phyloP scores from a whole-genome alignment of 2,797 vertebrate genomes.

The Leptatherina wallacei region DNA sequence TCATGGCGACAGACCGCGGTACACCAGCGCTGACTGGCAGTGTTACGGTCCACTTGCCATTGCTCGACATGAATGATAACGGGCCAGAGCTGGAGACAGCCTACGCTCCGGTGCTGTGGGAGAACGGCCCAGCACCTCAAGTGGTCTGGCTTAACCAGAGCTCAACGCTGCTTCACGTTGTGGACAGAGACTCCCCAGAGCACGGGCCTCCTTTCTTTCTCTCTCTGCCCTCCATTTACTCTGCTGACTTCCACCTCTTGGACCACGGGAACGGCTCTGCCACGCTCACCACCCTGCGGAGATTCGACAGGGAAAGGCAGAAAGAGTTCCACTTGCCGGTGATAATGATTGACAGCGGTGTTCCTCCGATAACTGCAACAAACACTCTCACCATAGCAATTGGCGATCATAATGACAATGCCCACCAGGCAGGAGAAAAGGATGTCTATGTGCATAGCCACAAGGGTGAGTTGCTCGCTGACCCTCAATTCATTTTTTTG shows the following conservation, averaged over 20 bases:
- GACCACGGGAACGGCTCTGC: conserved; percentile 89
- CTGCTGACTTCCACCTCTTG: conserved; percentile 87
- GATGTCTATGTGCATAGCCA: conserved; percentile 84
- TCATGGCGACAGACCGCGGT: conserved; percentile 88
- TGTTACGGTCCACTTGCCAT: conserved; percentile 81
- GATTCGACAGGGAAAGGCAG: conserved; percentile 88
- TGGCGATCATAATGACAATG: conserved; percentile 89
- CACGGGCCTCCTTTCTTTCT: conserved; percentile 88
- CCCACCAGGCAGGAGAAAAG: conserved; percentile 87
- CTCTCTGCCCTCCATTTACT: conserved; percentile 78
- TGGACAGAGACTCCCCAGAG: conserved; percentile 85
- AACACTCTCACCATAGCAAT: conserved; percentile 86
- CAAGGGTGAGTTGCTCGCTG: conserved; percentile 78
- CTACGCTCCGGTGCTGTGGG: conserved; percentile 89
- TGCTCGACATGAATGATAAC: conserved; percentile 91
- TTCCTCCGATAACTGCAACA: conserved; percentile 85
- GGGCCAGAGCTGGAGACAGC: conserved; percentile 86
- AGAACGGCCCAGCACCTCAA: conserved; percentile 85
- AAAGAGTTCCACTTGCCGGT: conserved; percentile 85
- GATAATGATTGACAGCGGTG: conserved; percentile 86
- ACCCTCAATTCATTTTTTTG: conserved; percentile 28
- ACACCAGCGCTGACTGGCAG: conserved; percentile 84
- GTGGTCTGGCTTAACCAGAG: conserved; percentile 84
- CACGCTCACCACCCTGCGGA: conserved; percentile 86
- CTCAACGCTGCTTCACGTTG: conserved; percentile 84